Base-by-base conservation (phyloP, 2,888 invertebrate species). In the Tachina grossa region DNA sequence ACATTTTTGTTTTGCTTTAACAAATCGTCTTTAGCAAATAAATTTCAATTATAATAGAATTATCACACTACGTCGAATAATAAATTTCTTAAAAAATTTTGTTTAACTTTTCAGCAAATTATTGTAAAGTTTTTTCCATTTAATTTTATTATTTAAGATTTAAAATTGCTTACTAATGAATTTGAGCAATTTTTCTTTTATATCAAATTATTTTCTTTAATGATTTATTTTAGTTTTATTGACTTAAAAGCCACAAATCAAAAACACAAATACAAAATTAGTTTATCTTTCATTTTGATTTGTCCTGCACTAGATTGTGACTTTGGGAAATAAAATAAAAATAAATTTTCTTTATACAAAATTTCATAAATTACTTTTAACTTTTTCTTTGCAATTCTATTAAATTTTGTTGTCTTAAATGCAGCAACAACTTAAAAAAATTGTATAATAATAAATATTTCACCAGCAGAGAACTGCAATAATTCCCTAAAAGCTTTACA, bases 401-500 rank as follows among this genome's bases (percentile, higher is more conserved):
- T 31, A 19, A 41, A 55, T 22, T 43, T 69, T 69, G 13, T 69
- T 31, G 0, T 31, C 31, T 31, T 53, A 41, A 71, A 22, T 6
- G 47, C 8, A 71, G n/a, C 3, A 57, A 14, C 10, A 74, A 31
- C 47, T 41, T 49, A 31, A 8, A 59, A 59, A 57, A 45, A 8
- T 31, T 57, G 2, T 45, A n/a, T 22, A 13, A 72, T 16, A 13
- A 72, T 31, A 6, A 31, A 31, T 59, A 47, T 3, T 47, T 39
- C 59, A 49, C 45, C 45, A 39, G 31, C 57, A 71, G 11, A 22
- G 59, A 22, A 11, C 47, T 72, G 11, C 16, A 47, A 39, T 59
- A 47, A 16, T 45, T 59, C 57, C 59, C 72, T 31, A 47, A 72
- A 59, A 31, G 57, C 55, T 45, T 39, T 59, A 16, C 19, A 39